A percentile compares a stretch with the other conserved stretches of the same genome.
phyloP scores from a whole-genome alignment of 2,113 vertebrate genomes.

The Charina bottae region DNA sequence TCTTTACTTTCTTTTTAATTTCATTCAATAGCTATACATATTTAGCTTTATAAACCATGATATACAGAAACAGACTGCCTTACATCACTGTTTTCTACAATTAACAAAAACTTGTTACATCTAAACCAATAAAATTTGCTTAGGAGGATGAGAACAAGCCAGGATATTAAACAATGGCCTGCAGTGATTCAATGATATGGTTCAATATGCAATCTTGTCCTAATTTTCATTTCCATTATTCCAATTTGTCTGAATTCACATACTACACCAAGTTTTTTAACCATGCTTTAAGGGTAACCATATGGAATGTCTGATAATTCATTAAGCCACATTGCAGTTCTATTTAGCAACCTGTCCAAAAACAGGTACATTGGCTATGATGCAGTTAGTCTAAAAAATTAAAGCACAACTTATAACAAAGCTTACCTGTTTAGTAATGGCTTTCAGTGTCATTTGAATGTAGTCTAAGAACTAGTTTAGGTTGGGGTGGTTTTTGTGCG shows the following conservation, averaged over 20 bases:
- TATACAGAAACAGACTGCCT: not conserved
- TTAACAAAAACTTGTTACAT: not conserved
- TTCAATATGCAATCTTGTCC: not conserved
- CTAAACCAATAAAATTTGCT: not conserved
- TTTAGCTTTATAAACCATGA: not conserved
- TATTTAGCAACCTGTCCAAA: not conserved
- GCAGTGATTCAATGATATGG: no score
- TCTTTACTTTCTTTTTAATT: not conserved
- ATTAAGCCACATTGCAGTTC: not conserved
- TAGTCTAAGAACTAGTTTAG: not conserved
- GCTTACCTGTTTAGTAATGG: not conserved
- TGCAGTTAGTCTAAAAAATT: not conserved
- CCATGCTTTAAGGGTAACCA: not conserved
- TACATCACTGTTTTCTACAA: not conserved
- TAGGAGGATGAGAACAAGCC: not conserved
- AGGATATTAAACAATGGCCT: not conserved
- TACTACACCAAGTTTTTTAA: not conserved
- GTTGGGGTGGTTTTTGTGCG: not conserved
- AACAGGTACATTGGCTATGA: not conserved
- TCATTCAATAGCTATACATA: not conserved
- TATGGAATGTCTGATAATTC: not conserved
- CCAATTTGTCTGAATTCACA: not conserved
- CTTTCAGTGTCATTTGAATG: not conserved
- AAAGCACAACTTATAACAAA: not conserved
- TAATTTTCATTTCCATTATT: not conserved